Base-by-base conservation (phyloP, 2,888 invertebrate species). In the Unio delphinus region DNA sequence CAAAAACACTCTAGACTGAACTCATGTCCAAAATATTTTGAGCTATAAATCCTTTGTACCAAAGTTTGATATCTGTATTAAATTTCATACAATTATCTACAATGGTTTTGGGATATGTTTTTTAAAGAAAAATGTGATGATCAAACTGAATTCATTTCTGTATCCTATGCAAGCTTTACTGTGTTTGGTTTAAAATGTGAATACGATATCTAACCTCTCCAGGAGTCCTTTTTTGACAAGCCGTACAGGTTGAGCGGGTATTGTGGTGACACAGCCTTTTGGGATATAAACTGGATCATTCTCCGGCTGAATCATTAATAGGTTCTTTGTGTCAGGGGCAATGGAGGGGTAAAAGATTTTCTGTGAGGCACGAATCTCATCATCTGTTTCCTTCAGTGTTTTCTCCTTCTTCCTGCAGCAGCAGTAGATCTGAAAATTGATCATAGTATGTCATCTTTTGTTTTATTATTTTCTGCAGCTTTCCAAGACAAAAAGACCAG, bases 191-290 rank as follows among this genome's bases (percentile, higher is more conserved):
- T 45, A 45, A 45, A 45, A 45, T 11, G 45, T 45, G 45, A 45
- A 15, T 58, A 26, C 54, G 15, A 23, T 61, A 5, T 67, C 64
- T 28, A 61, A 88, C 88, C 88, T 87, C 78, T 88, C 87, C 45
- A 88, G 79, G n/a, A 88, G 76, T 23, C 87, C 86, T 68, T 86
- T 86, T 73, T 84, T 86, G 62, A 86, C 75, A 8, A 66, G 59
- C 59, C 84, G 73, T 45, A 83, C 67, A n/a, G 87, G 85, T 61
- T 83, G 86, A 15, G 86, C 83, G 54, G 81, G 84, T 55, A 86
- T 68, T 17, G 85, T 85, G 57, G 84, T 81, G 11, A 83, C 78
- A 70, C 80, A 80, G 18, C 83, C 82, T 26, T 82, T 77, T 6
- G 83, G 77, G 55, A 81, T 73, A 67, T 78, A 85, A 1, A 79